Conservation (phyloP, 2,888 invertebrate species). For the Cataglyphis rosenhaueri region DNA sequence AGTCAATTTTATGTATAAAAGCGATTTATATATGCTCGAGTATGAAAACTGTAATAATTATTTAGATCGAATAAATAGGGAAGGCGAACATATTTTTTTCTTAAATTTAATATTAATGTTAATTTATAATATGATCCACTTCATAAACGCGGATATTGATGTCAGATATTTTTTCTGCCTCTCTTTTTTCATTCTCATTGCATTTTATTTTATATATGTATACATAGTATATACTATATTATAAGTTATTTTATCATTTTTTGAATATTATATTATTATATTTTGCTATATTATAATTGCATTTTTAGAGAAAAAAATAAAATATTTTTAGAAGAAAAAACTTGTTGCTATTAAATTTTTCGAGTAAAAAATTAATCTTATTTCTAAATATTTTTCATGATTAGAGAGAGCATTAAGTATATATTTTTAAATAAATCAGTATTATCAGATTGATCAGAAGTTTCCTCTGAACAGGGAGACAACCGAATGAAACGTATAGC, state of each 20-base stretch:
- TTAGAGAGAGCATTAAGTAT: not conserved
- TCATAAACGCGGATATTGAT: not conserved
- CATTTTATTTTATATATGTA: not conserved
- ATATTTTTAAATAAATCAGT: not conserved
- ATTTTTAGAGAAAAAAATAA: not conserved
- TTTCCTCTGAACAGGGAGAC: conserved; percentile 14
- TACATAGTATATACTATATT: not conserved
- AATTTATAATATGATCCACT: not conserved
- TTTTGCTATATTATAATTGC: not conserved
- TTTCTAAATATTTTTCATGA: not conserved
- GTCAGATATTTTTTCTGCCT: not conserved
- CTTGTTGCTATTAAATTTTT: not conserved
- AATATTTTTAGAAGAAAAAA: not conserved
- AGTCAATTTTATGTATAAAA: not conserved
- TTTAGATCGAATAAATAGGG: not conserved
- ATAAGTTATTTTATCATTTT: not conserved
- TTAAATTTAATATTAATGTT: not conserved
- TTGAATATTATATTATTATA: not conserved
- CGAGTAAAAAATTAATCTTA: not conserved
- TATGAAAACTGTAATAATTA: not conserved
- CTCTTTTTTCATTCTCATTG: not conserved
- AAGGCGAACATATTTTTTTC: not conserved
- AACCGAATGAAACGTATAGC: conserved; percentile 7
- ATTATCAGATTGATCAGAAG: not conserved
- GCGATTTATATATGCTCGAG: not conserved